phyloP scores from a whole-genome alignment of 2,113 vertebrate genomes.

The Osmerus mordax region DNA sequence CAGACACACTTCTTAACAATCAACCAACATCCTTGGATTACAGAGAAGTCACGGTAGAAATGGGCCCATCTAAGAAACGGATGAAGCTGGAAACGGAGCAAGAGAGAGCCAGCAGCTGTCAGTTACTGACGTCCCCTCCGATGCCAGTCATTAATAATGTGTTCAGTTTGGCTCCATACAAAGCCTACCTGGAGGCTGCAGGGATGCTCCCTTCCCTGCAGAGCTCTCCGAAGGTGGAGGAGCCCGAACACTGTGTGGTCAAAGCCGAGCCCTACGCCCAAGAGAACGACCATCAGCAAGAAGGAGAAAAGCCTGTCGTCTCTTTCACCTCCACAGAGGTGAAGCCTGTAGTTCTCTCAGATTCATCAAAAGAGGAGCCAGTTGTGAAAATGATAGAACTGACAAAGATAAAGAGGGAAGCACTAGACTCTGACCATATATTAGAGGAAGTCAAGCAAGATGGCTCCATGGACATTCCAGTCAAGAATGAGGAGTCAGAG shows the following conservation, averaged over 20 bases:
- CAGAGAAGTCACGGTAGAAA: slow-evolving; percentile 38
- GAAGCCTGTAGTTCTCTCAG: not conserved
- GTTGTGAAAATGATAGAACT: slow-evolving; percentile 9
- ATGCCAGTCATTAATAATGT: slow-evolving; percentile 93
- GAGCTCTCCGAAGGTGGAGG: slow-evolving; percentile 14
- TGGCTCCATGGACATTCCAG: slow-evolving; percentile 4
- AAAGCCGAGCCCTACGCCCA: slow-evolving; percentile 41
- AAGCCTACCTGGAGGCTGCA: slow-evolving; percentile 69
- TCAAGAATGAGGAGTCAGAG: slow-evolving; percentile 46
- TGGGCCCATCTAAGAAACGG: slow-evolving; percentile 40
- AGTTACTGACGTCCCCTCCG: slow-evolving; percentile 68
- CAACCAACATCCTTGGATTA: slow-evolving; percentile 35
- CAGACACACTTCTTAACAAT: slow-evolving; percentile 20
- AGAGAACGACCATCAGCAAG: slow-evolving; percentile 22
- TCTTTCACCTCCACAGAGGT: not conserved
- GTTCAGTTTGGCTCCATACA: slow-evolving; percentile 90
- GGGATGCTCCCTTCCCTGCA: slow-evolving; percentile 33
- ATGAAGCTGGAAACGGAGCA: slow-evolving; percentile 35
- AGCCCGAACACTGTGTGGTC: slow-evolving; percentile 16
- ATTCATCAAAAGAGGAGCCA: not conserved
- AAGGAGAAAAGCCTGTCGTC: slow-evolving; percentile 17
- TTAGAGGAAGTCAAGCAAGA: slow-evolving; percentile 2
- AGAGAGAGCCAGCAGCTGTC: not conserved
- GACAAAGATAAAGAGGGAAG: slow-evolving; percentile 46
- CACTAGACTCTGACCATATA: slow-evolving; percentile 11